Evolutionary conservation across 1,140 invertebrate genomes (phyloP), one percentile per base, ranked within the genome.

Genomic region (Paracyclopina nana): DNA sequence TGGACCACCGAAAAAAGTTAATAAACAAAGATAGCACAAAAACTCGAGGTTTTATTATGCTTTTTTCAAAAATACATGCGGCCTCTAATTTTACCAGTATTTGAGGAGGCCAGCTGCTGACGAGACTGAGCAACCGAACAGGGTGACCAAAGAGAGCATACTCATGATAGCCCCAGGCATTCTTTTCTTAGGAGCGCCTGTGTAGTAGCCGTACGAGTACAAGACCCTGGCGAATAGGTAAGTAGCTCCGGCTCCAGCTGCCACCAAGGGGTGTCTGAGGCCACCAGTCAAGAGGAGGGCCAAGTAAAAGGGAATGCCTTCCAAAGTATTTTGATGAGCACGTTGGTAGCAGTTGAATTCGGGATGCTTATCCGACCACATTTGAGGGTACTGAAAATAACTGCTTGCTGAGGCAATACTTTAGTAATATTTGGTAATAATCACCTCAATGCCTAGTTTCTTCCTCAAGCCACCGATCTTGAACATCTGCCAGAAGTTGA

Each of bases 311-410:
- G 16, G 26, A 20, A 48, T 29, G n/a, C 22, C 20, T 24, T 25
- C 54, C 28, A 49, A 55, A 44, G 54, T 55, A 46, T 54, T 55
- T 22, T 55, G 54, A 46, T 55, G 54, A 8, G 54, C 54, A 14
- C 54, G 16, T 24, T 55, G 54, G 38, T 55, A 55, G 34, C 54
- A 55, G 51, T 55, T 55, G 45, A 55, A 55, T 45, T 53, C 46
- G n/a, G 52, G 18, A 25, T 55, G 40, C 26, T 55, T 48, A 1
- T 27, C 44, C 26, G 50, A 53, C 34, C 53, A 55, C 54, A 55
- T 54, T 16, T 31, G 38, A 0, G 54, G 54, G 31, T 55, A 55
- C 1, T 55, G 27, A 20, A 54, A n/a, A n/a, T n/a, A n/a, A n/a
- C n/a, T n/a, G n/a, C n/a, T n/a, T n/a, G n/a, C n/a, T n/a, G n/a